Evolutionary conservation across 2,113 vertebrate genomes (phyloP).

Genomic region (Eonycteris spelaea): DNA sequence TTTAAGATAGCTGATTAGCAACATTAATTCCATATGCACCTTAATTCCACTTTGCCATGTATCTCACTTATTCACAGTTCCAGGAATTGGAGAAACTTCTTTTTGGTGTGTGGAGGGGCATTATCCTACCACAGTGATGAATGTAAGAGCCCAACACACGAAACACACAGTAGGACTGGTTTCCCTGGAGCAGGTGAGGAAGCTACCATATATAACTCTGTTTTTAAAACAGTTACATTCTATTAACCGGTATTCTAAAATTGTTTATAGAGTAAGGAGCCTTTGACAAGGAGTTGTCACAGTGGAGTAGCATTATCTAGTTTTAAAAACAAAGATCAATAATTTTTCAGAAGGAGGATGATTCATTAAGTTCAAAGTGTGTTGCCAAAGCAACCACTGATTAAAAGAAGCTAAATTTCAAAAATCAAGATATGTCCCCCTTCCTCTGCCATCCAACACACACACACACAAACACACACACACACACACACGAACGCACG

Average conservation of each 20-base stretch:
- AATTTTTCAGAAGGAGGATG: not conserved
- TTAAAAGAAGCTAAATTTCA: not conserved
- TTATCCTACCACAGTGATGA: not conserved
- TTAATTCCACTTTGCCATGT: not conserved
- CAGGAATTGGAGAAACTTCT: not conserved
- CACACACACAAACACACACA: no score
- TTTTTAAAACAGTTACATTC: not conserved
- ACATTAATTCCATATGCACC: not conserved
- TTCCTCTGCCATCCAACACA: not conserved
- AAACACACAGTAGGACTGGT: no score
- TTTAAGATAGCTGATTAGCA: not conserved
- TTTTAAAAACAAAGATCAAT: not conserved
- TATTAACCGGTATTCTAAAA: not conserved
- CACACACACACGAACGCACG: not conserved
- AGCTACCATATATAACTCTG: not conserved
- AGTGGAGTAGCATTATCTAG: no score
- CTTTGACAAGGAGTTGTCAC: not conserved
- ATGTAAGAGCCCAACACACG: not conserved
- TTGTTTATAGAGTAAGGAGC: not conserved
- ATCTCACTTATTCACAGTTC: not conserved
- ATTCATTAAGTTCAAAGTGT: not conserved
- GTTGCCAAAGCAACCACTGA: not conserved
- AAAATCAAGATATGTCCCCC: not conserved
- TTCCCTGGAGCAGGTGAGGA: not conserved
- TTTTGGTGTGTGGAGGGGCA: not conserved